Evolutionary conservation across 2,888 invertebrate species (phyloP), one percentile per base, ranked within the genome.

Genomic region (Eilema depressum): DNA sequence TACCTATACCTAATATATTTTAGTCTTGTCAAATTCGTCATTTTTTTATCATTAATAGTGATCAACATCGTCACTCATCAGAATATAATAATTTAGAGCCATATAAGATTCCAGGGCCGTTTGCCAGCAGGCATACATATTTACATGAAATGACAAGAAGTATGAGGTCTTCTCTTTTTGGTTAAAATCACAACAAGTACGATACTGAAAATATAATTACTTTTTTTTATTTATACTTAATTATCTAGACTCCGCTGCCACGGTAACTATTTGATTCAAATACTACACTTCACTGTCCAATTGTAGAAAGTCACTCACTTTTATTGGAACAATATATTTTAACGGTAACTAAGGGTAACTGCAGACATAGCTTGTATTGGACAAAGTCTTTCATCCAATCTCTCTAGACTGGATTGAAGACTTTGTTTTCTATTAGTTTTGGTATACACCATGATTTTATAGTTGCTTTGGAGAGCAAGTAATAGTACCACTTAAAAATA

Each of bases 101-200:
- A 53, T 26, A 3, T 59, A n/a, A 62, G 37, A 66, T 70, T 59
- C 62, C 63, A 70, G 28, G 20, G 28, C 68, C 65, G 70, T 73
- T 67, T 75, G 77, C 75, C 70, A 69, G 68, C 69, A 74, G 75
- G 62, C 77, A 83, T 86, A 87, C 85, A 83, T 91, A 91, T 91
- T 89, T 90, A 91, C 90, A 91, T 84, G 88, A 87, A 88, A 89
- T 89, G 87, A 89, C 86, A 87, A 89, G 87, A 87, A 88, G 85
- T 85, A 85, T 85, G 91, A 90, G 89, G 89, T 91, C 86, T 85
- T 89, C 86, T 66, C 86, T 93, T 94, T 94, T 94, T 93, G 94
- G 93, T 94, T 93, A 88, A 91, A 93, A 95, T 95, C 94, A 95
- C 95, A 93, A 92, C 88, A 90, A 91, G 89, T 91, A 91, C 88